Conservation (phyloP, 2,888 invertebrate genomes). For the Caenorhabditis sp. region DNA sequence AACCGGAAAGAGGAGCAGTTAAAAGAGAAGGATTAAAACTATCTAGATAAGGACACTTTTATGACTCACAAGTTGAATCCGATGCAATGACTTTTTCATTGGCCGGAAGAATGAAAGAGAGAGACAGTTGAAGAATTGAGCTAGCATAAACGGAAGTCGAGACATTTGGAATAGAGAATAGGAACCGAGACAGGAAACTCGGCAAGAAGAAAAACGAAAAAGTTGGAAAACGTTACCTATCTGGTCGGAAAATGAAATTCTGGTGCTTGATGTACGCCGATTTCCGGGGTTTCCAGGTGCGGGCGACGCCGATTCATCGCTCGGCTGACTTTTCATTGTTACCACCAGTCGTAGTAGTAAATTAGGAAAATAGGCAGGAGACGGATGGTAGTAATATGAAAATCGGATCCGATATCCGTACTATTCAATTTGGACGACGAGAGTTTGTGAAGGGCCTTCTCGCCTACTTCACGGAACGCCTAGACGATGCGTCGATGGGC, state of each 20-base stretch:
- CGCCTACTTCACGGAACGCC: constrained; percentile 49
- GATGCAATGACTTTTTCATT: neutral
- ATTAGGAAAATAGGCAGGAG: constrained; percentile 3
- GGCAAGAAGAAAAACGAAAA: neutral
- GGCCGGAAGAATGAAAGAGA: neutral
- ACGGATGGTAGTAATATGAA: neutral
- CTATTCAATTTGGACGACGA: constrained; percentile 50
- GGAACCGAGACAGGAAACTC: neutral
- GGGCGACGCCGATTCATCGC: constrained; percentile 37
- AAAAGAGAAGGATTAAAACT: constrained; percentile 15
- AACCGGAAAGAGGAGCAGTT: constrained; percentile 2
- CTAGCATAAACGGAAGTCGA: neutral
- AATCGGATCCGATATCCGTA: constrained; percentile 39
- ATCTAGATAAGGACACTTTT: constrained; percentile 13
- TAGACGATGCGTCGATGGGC: constrained; percentile 43
- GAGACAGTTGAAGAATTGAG: neutral
- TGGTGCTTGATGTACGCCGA: constrained; percentile 64
- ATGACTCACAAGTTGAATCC: constrained; percentile 2
- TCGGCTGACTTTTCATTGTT: constrained; percentile 44
- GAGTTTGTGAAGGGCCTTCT: constrained; percentile 33
- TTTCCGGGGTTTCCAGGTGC: constrained; percentile 57
- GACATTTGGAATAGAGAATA: neutral
- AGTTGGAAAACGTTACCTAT: constrained; percentile 63
- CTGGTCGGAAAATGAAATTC: constrained; percentile 71
- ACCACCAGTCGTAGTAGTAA: neutral